Base-by-base conservation (phyloP, 1,140 invertebrate species). In the Brachionus rotundiformis region DNA sequence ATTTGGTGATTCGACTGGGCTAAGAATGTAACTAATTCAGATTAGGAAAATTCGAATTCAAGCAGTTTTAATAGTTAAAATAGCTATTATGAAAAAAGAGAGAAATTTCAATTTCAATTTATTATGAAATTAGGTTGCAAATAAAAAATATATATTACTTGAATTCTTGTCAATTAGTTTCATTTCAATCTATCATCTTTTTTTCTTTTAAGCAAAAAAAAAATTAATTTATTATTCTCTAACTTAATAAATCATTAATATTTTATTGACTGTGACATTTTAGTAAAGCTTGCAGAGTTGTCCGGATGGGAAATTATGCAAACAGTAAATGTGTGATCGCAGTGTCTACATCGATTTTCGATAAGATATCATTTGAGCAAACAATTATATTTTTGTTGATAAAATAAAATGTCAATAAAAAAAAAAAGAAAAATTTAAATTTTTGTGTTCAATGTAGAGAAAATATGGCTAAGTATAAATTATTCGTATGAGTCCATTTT, bases 101-200 rank as follows among this genome's bases (percentile, higher is more conserved):
- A 54, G 13, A 54, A 23, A 7, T 54, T 54, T 54, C 47, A 8
- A 54, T 54, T 19, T 68, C 33, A 19, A 33, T 68, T 68, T 68
- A 68, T 68, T 68, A 68, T 68, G 63, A 68, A 68, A 68, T 68
- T 68, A 68, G 63, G 63, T 68, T 68, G 63, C 63, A 63, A 63
- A 63, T 36, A 33, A 68, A 68, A 68, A 68, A 68, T 19, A 68
- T 68, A 68, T 68, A 16, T 68, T 68, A 36, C 29, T 68, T 36
- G 63, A 68, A 68, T 68, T 68, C 31, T 68, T 68, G 63, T 33
- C 63, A 68, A 68, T 68, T 68, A 68, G 63, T 33, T 68, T 68
- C 31, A n/a, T 68, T 68, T 68, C 16, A 68, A 33, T 68, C 16
- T 36, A 68, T 68, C 31, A 36, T 68, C 31, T 54, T 68, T 19